Evolutionary conservation across 2,888 invertebrate species (phyloP).

Genomic region (Therioaphis trifolii): DNA sequence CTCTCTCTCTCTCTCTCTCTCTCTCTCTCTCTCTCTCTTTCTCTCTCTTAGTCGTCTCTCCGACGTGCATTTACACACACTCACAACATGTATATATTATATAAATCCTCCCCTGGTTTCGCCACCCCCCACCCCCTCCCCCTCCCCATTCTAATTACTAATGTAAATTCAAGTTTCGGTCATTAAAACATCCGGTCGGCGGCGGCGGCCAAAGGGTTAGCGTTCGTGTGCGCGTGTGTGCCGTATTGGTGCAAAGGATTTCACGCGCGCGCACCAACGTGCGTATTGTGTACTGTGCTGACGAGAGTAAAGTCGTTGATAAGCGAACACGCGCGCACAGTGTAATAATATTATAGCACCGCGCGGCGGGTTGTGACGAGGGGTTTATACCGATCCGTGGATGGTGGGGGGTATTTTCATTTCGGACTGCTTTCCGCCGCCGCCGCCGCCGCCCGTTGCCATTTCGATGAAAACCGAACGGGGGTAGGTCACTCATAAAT

Average conservation of each 20-base stretch:
- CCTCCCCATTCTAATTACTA: conserved; percentile 49
- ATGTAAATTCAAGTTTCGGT: conserved; percentile 60
- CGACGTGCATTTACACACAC: neutral
- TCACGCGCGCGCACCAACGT: neutral
- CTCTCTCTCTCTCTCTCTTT: neutral
- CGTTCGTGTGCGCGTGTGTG: neutral
- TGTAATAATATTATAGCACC: conserved; percentile 11
- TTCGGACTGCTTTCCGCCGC: conserved; percentile 44
- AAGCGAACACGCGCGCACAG: conserved; percentile 25
- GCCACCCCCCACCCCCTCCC: neutral
- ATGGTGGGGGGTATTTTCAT: conserved; percentile 29
- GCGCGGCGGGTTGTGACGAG: neutral
- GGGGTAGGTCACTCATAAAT: conserved; percentile 62
- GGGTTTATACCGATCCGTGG: neutral
- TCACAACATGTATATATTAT: neutral
- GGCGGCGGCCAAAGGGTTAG: conserved; percentile 38
- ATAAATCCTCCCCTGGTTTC: neutral
- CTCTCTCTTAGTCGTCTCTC: neutral
- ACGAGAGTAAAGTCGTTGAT: conserved; percentile 61
- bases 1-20: neutral
- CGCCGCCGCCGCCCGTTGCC: neutral
- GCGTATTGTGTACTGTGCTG: neutral
- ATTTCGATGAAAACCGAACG: conserved; percentile 41
- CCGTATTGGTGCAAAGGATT: conserved; percentile 49
- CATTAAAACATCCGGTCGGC: conserved; percentile 58